Evolutionary conservation across 2,113 vertebrate species (phyloP), one percentile per base, ranked within the genome.

Genomic region (Gadus chalcogrammus): DNA sequence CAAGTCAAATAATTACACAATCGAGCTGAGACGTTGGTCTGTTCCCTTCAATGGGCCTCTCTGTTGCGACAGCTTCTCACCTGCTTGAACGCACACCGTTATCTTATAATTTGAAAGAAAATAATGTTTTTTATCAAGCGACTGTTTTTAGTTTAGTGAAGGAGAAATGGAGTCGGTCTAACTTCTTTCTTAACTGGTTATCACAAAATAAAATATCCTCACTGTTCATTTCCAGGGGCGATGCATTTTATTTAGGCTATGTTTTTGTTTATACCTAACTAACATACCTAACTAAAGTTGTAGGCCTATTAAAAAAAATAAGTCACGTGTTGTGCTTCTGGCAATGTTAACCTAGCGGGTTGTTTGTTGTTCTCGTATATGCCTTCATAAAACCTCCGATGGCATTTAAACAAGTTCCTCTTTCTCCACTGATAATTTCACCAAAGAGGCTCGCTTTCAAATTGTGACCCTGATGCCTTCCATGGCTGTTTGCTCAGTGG

Each of bases 1-100:
- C 87, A 91, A 94, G 93, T 94, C 91, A 95, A 94, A 95, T 95
- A 94, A 94, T 94, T 92, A 92, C 93, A 90, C 92, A 92, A 88
- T 88, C 86, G 82, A 79, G 80, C 81, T 79, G 77, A 90, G 90
- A 85, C 86, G 84, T 83, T 82, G 82, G 88, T 85, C 87, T 85
- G 82, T 72, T 86, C 80, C 79, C 82, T 82, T 88, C 84, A 89
- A 84, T 84, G 28, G 82, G 78, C 81, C 81, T 72, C 84, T 75
- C 71, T 83, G 84, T 81, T 68, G 77, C 56, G 35, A 76, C 74
- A 73, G 70, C 69, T 81, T 69, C 73, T 85, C 87, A 88, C 85
- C 87, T 90, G 88, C 86, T 82, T 70, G 53, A n/a, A 58, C 68
- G 75, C 80, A 77, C 84, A 81, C 84, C 82, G 83, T 84, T 83